Conservation (phyloP, 2,113 vertebrate genomes). For the Brevimyrus niger region DNA sequence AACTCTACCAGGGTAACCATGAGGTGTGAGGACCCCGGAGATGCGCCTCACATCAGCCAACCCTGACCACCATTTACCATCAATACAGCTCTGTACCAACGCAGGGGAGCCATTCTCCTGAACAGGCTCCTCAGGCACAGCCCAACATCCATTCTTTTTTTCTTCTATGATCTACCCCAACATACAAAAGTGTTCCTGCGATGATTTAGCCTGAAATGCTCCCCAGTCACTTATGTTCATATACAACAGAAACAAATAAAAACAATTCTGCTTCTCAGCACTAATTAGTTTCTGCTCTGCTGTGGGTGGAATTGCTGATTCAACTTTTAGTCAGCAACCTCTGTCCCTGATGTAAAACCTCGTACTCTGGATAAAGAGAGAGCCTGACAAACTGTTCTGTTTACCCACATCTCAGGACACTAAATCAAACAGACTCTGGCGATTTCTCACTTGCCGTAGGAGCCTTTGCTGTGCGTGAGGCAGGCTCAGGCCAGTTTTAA, state of each 20-base stretch:
- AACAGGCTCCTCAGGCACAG: background rate
- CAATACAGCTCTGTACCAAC: background rate
- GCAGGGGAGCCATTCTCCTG: background rate
- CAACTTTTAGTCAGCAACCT: conserved; percentile 47
- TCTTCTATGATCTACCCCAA: background rate
- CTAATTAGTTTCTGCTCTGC: conserved; percentile 40
- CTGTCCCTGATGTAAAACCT: conserved; percentile 41
- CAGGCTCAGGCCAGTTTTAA: conserved; percentile 44
- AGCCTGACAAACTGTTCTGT: conserved; percentile 55
- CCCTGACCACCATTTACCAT: background rate
- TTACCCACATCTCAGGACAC: conserved; percentile 51
- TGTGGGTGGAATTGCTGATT: conserved; percentile 34
- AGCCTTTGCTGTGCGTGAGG: conserved; percentile 50
- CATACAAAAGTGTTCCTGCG: background rate
- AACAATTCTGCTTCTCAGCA: conserved; percentile 28
- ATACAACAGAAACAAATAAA: conserved; percentile 15
- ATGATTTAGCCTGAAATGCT: background rate
- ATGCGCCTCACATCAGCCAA: background rate
- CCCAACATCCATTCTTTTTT: background rate
- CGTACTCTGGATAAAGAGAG: conserved; percentile 29
- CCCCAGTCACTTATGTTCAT: background rate
- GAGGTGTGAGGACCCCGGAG: background rate
- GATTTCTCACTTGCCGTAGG: conserved; percentile 46
- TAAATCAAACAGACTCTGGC: conserved; percentile 55
- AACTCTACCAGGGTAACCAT: background rate